Conservation (phyloP, 2,113 vertebrate species). For the Callocephalon fimbriatum region DNA sequence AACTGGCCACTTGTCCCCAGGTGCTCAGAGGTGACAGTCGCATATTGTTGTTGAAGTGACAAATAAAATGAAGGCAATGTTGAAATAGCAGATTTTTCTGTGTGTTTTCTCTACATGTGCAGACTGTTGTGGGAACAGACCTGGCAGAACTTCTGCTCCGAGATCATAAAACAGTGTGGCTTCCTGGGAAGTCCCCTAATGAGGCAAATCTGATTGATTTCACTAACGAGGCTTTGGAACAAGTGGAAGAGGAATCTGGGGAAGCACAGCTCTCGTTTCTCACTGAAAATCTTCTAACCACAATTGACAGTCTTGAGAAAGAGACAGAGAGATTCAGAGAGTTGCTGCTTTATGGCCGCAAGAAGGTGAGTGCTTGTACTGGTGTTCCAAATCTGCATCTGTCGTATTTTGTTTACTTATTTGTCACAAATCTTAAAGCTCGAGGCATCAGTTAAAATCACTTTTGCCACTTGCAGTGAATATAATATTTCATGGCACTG, state of each 20-base stretch:
- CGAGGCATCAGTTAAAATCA: not conserved
- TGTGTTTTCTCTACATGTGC: not conserved
- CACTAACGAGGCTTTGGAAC: conserved; percentile 89
- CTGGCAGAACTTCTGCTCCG: conserved; percentile 92
- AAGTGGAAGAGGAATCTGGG: conserved; percentile 87
- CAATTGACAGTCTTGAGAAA: conserved; percentile 81
- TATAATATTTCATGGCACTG: not conserved
- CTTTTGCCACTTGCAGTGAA: not conserved
- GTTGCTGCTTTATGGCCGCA: conserved; percentile 93
- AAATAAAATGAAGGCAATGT: not conserved
- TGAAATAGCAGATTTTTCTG: not conserved
- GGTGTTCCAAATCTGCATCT: not conserved
- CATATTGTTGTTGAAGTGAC: not conserved
- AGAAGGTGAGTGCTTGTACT: conserved; percentile 81
- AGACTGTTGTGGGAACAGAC: conserved; percentile 98
- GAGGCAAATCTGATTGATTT: conserved; percentile 98
- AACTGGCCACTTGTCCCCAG: not conserved
- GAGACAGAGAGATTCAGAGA: conserved; percentile 96
- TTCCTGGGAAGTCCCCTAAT: conserved; percentile 95
- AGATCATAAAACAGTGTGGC: conserved; percentile 94
- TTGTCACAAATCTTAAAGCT: not conserved
- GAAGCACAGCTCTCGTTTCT: conserved; percentile 92
- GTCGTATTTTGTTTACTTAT: not conserved
- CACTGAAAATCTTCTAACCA: conserved; percentile 82
- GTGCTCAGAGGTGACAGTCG: not conserved